Conservation (phyloP, 2,797 vertebrate genomes). For the Tachyglossus aculeatus region DNA sequence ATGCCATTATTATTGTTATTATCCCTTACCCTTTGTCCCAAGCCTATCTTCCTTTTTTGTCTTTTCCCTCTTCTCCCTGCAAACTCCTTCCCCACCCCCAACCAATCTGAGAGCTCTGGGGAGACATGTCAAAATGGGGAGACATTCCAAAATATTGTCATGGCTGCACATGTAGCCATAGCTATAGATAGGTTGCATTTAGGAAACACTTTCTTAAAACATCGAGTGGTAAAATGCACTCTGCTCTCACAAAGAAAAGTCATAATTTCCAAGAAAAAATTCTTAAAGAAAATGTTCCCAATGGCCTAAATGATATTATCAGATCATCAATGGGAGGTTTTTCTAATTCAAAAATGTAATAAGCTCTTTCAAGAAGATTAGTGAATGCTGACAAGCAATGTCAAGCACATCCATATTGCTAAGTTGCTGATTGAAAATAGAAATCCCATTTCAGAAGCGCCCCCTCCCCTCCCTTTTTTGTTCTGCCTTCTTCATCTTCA, state of each 20-base stretch:
- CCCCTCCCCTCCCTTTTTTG: not conserved
- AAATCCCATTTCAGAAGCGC: not conserved
- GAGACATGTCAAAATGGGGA: no score
- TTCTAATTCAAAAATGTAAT: not conserved
- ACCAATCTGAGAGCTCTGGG: no score
- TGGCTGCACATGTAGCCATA: no score
- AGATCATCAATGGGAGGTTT: not conserved
- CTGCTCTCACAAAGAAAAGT: conserved; percentile 3
- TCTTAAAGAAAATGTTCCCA: not conserved
- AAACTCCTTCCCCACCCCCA: no score
- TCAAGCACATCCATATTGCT: not conserved
- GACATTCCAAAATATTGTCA: no score
- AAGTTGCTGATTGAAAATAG: conserved; percentile 10
- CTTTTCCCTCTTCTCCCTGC: no score
- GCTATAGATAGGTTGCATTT: no score
- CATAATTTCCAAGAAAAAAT: conserved; percentile 4
- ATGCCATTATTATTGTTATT: no score
- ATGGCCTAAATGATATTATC: not conserved
- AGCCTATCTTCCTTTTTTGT: no score
- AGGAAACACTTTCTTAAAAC: not conserved
- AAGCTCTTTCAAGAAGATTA: not conserved
- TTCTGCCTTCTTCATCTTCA: not conserved
- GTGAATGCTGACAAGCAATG: not conserved
- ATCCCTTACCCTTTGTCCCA: no score
- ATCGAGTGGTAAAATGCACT: not conserved